phyloP scores from a whole-genome alignment of 2,797 vertebrate species.

The Danio albolineatus region DNA sequence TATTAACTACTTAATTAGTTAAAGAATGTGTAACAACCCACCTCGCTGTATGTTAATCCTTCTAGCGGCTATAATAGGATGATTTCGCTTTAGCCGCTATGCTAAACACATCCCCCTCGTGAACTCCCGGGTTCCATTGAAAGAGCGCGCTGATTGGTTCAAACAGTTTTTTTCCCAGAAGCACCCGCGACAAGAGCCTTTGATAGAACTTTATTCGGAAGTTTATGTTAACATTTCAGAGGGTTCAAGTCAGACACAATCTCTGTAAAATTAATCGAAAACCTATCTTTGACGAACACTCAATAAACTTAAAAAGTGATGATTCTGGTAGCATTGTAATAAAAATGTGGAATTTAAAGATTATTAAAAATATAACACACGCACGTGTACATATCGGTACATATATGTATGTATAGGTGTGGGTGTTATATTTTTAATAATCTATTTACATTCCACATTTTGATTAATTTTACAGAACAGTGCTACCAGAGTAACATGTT shows the following conservation, averaged over 20 bases:
- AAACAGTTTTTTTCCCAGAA: constrained; percentile 42
- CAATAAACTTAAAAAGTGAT: too few species aligned
- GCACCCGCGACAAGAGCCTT: neutral
- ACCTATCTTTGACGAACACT: neutral
- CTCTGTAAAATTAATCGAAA: neutral
- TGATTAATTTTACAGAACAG: too few species aligned
- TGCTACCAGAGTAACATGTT: too few species aligned
- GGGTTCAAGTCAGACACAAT: neutral
- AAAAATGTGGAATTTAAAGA: too few species aligned
- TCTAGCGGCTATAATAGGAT: neutral
- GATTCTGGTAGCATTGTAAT: too few species aligned
- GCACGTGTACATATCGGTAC: too few species aligned
- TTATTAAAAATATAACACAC: too few species aligned
- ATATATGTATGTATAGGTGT: too few species aligned
- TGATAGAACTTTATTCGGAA: constrained; percentile 56
- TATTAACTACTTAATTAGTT: neutral
- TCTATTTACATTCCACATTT: too few species aligned
- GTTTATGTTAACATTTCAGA: neutral
- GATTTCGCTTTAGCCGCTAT: neutral
- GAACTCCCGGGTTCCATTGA: constrained; percentile 51
- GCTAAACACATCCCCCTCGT: constrained; percentile 47
- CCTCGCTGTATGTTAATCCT: constrained; percentile 9
- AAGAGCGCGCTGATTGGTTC: constrained; percentile 53
- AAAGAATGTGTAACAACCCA: neutral
- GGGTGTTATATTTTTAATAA: too few species aligned